Evolutionary conservation across 2,888 invertebrate species (phyloP).

Genomic region (Galeopsomyia nigrocyanea): DNA sequence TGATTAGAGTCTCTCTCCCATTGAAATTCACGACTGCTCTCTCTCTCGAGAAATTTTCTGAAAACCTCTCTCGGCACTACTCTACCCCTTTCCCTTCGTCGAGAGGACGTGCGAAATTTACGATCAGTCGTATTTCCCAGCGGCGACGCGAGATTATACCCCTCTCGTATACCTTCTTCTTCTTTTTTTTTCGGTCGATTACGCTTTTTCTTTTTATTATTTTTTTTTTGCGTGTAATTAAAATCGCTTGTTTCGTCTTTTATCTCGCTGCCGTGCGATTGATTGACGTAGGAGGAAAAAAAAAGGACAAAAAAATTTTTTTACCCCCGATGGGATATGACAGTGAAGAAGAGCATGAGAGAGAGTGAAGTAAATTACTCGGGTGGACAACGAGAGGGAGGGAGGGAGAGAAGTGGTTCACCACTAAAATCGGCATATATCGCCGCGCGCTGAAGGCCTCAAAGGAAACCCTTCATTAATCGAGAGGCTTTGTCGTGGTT

Average conservation of each 20-base stretch:
- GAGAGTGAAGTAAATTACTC: too few species aligned
- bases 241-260: conserved; percentile 22
- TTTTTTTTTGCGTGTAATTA: conserved; percentile 36
- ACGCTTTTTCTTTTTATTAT: conserved; percentile 40
- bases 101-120: conserved; percentile 49
- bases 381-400: too few species aligned
- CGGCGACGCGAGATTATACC: conserved; percentile 46
- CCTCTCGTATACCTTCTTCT: conserved; percentile 38
- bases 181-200: conserved; percentile 37
- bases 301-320: background rate
- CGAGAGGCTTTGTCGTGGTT: conserved; percentile 24
- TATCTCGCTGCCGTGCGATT: conserved; percentile 20
- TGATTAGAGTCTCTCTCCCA: conserved; percentile 30
- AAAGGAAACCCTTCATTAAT: conserved; percentile 11
- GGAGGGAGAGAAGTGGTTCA: too few species aligned
- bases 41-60: conserved; percentile 26
- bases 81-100: conserved; percentile 6
- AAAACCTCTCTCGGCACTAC: conserved; percentile 22
- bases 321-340: too few species aligned
- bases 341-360: too few species aligned
- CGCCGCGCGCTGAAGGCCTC: background rate
- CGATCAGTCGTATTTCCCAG: conserved; percentile 53
- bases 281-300: background rate
- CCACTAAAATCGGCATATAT: background rate
- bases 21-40: background rate